Conservation (phyloP, 2,113 vertebrate species). For the Collichthys lucidus region DNA sequence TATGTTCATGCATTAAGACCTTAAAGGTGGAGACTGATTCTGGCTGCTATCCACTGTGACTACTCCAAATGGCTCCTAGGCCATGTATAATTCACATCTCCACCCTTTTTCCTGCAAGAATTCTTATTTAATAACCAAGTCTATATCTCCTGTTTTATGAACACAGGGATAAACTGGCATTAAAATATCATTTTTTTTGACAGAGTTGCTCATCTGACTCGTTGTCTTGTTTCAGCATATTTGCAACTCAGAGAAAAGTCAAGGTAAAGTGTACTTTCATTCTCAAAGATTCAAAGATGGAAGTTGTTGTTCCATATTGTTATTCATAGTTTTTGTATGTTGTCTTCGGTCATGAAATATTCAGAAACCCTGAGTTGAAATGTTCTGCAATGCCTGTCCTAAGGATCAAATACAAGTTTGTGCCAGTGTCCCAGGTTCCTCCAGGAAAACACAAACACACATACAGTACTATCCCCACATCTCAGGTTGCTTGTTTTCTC, state of each 20-base stretch:
- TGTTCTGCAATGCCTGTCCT: constrained; percentile 1
- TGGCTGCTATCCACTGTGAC: not conserved
- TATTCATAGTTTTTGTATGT: not conserved
- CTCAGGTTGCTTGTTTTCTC: constrained; percentile 1
- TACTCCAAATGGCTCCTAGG: not conserved
- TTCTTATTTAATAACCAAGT: not conserved
- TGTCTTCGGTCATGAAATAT: constrained; percentile 27
- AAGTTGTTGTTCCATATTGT: not conserved
- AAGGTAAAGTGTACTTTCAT: not conserved
- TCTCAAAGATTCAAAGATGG: not conserved
- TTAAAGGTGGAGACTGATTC: not conserved
- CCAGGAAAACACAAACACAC: not conserved
- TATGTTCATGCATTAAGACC: not conserved
- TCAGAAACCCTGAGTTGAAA: not conserved
- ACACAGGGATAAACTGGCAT: not conserved
- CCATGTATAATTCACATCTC: not conserved
- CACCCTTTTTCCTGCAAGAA: not conserved
- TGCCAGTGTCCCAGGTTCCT: not conserved
- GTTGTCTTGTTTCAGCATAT: not conserved
- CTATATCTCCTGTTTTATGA: not conserved
- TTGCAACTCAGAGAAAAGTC: not conserved
- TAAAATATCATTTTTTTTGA: not conserved
- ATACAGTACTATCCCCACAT: not conserved
- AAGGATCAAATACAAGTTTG: constrained; percentile 13
- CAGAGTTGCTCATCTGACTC: not conserved